phyloP scores from a whole-genome alignment of 2,113 vertebrate species.

The Phaetusa simplex region DNA sequence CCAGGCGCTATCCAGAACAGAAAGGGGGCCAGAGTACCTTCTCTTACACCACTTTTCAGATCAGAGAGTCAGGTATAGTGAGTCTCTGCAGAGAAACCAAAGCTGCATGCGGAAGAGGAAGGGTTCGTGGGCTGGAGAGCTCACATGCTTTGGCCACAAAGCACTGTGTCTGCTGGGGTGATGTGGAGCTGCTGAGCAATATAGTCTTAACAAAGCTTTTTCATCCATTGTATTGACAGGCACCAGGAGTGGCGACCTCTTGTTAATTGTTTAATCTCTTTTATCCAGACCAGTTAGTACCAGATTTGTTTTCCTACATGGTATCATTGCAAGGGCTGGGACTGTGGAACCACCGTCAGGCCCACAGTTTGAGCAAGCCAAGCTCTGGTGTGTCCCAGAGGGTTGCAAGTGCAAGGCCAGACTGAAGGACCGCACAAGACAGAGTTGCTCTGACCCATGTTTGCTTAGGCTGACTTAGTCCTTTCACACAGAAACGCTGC shows the following conservation, averaged over 20 bases:
- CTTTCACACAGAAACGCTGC: not conserved
- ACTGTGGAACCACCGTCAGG: not conserved
- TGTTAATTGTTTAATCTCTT: not conserved
- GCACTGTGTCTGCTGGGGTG: not conserved
- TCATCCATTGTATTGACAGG: not conserved
- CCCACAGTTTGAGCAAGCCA: fast-evolving
- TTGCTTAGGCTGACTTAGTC: not conserved
- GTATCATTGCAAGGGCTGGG: not conserved
- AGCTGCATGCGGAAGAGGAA: not conserved
- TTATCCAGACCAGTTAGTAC: not conserved
- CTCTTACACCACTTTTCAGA: not conserved
- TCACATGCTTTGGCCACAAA: not conserved
- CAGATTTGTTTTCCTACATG: not conserved
- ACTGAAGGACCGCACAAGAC: not conserved
- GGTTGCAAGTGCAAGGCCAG: not conserved
- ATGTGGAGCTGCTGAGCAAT: not conserved
- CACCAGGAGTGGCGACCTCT: not conserved
- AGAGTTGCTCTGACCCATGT: fast-evolving
- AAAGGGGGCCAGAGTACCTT: not conserved
- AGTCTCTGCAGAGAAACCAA: not conserved
- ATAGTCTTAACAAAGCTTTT: not conserved
- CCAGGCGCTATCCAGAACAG: not conserved
- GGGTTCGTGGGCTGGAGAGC: not conserved
- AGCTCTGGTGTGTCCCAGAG: not conserved
- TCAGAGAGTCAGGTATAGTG: not conserved